Base-by-base conservation (phyloP, 2,888 invertebrate species). In the Heliconius charithonia region DNA sequence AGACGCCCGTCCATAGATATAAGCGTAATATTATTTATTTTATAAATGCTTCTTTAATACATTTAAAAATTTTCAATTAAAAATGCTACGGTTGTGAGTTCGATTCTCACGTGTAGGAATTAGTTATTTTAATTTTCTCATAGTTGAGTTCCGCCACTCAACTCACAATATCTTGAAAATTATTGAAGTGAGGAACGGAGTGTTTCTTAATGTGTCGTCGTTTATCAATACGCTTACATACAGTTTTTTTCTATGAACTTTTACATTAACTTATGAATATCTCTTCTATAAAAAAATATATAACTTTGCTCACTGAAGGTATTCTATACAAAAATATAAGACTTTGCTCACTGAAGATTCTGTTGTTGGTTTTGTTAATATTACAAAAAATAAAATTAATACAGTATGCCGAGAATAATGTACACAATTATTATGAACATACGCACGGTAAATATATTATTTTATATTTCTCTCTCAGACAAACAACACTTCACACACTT, bases 1-100 rank as follows among this genome's bases (percentile, higher is more conserved):
- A 82, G 82, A 75, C 77, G 75, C 74, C 80, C 71, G 67, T 81
- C 71, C 81, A 74, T 41, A 2, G 25, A 74, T 12, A 25, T 25
- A 41, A 19, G 16, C 27, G 27, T 1, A 41, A 62, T 74, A 74
- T 62, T 62, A n/a, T 25, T 62, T 62, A n/a, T 25, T 73, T 32
- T 56, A 71, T 22, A 19, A n/a, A 51, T 51, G 19, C 51, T 51
- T 51, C 22, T 51, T 9, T 22, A 51, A 59, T n/a, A 45, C 4
- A 22, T 59, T 45, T 12, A 12, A n/a, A 9, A 1, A 7, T 59
- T 12, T 56, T n/a, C 7, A 2, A 22, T 1, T 22, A 56, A 0
- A 56, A 22, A 19, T 22, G 3, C 22, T 3, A 9, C 19, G 0
- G 12, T 45, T 56, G 45, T 22, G 56, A 9, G 16, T 63, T 63